Base-by-base conservation (phyloP, 2,797 vertebrate genomes). In the Hozukius guyotensis region DNA sequence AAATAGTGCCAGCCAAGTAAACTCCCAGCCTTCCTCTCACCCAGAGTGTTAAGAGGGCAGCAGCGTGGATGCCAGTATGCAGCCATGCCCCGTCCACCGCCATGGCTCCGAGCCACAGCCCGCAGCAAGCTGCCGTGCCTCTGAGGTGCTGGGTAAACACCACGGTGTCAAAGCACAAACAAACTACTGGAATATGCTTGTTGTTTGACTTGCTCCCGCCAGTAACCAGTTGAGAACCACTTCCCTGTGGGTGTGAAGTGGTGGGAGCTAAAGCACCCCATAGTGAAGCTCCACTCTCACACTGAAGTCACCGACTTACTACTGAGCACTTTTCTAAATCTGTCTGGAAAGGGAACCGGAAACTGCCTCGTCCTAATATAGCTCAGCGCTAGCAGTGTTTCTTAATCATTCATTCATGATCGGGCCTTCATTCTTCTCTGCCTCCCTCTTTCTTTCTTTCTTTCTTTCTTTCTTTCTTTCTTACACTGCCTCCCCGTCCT, bases 71-170 rank as follows among this genome's bases (percentile, higher is more conserved):
- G 88, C 89, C 86, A 89, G 78, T 66, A 55, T 75, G 77, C 72
- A 82, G 66, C 81, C 82, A 53, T 87, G 86, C 77, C 77, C 79
- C 70, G 82, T 91, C 87, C 86, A 91, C 88, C 91, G 72, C 83
- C 74, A 20, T 91, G 92, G 92, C 85, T 67, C 75, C 0, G 29
- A 57, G 89, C 91, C 92, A 89, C 87, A 82, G 82, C 85, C 91
- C 90, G 63, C 90, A 90, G 88, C 78, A 32, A 49, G 79, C 81
- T 77, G 86, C 85, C 76, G 62, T 82, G 86, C 82, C 81, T 87
- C 90, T 89, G 93, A 93, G 92, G 91, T 90, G 80, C 86, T 89
- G 87, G 84, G 78, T 83, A 90, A 93, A 92, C 90, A 93, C 80
- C 76, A 77, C n/a, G 62, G 89, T 89, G 84, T 87, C 89, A 86